phyloP scores from a whole-genome alignment of 2,797 vertebrate genomes.

The Sebastes itinus region DNA sequence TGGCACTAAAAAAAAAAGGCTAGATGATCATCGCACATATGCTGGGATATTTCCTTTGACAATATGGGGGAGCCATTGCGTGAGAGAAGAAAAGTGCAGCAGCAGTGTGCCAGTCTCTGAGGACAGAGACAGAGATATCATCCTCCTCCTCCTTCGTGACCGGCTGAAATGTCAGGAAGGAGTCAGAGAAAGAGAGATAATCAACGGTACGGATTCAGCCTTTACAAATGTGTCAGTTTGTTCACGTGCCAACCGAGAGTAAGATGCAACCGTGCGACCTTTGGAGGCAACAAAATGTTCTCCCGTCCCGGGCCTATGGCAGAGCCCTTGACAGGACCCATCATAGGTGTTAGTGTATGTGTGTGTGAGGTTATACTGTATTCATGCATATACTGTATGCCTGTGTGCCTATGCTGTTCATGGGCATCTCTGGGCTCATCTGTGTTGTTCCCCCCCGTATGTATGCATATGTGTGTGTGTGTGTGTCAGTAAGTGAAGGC shows the following conservation, averaged over 20 bases:
- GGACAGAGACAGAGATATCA: conserved; percentile 44
- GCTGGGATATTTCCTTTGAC: conserved; percentile 7
- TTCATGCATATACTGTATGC: neutral
- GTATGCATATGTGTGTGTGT: conserved; percentile 24
- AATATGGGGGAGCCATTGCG: neutral
- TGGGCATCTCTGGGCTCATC: conserved; percentile 14
- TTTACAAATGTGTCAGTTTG: conserved; percentile 69
- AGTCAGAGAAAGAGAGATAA: conserved; percentile 72
- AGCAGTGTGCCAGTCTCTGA: conserved; percentile 26
- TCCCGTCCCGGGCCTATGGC: conserved; percentile 53
- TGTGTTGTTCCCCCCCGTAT: neutral
- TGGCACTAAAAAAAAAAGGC: neutral
- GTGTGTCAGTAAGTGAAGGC: conserved; percentile 49
- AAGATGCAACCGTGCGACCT: conserved; percentile 74
- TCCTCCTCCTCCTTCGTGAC: conserved; percentile 51
- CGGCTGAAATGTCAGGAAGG: conserved; percentile 77
- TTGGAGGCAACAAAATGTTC: conserved; percentile 72
- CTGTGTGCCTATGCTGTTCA: neutral
- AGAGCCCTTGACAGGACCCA: conserved; percentile 46
- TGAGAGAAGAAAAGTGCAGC: conserved; percentile 13
- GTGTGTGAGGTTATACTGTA: conserved; percentile 22
- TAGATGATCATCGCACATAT: conserved; percentile 2
- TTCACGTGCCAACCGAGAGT: conserved; percentile 57
- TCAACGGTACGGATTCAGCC: conserved; percentile 66
- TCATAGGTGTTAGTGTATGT: conserved; percentile 17